These are phyloP conservation scores for Canis aureus DNA, from an alignment of 2,113 vertebrate genomes.

Conservation along the genomic window DNA sequence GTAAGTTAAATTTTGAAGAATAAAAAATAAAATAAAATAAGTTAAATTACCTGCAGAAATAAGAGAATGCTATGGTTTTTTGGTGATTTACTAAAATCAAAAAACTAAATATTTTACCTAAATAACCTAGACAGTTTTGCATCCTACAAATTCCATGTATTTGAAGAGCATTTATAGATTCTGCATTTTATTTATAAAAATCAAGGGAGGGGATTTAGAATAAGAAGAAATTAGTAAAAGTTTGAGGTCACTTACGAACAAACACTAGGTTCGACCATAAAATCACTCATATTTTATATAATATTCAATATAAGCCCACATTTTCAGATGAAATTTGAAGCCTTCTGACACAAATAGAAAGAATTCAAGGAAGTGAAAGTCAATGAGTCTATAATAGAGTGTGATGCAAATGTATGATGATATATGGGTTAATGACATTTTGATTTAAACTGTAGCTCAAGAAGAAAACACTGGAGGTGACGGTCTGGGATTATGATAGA, in stretches of 20 bases:
- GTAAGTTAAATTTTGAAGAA: not conserved
- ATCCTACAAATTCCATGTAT: not conserved
- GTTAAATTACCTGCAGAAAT: slow-evolving; percentile 42
- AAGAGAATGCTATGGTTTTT: not conserved
- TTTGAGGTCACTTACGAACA: not conserved
- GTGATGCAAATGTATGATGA: slow-evolving; percentile 63
- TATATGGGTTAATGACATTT: slow-evolving; percentile 76
- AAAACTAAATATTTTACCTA: not conserved
- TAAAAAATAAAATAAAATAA: not conserved
- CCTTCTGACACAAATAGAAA: slow-evolving; percentile 57
- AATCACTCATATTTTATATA: slow-evolving; percentile 45
- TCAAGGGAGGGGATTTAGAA: not conserved
- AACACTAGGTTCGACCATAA: not conserved
- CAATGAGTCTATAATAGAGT: not conserved
- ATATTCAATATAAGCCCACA: not conserved
- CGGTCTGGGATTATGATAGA: slow-evolving; percentile 99
- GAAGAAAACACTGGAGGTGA: slow-evolving; percentile 99
- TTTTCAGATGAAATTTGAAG: slow-evolving; percentile 69
- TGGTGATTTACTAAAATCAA: not conserved
- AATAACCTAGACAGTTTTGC: not conserved
- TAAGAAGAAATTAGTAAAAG: not conserved
- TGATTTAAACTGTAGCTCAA: slow-evolving; percentile 92
- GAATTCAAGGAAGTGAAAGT: slow-evolving; percentile 13
- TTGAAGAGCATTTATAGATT: not conserved
- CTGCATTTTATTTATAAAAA: slow-evolving; percentile 20